Evolutionary conservation across 2,113 vertebrate genomes (phyloP), one percentile per base, ranked within the genome.

Genomic region (Ophthalmolycus amberensis): DNA sequence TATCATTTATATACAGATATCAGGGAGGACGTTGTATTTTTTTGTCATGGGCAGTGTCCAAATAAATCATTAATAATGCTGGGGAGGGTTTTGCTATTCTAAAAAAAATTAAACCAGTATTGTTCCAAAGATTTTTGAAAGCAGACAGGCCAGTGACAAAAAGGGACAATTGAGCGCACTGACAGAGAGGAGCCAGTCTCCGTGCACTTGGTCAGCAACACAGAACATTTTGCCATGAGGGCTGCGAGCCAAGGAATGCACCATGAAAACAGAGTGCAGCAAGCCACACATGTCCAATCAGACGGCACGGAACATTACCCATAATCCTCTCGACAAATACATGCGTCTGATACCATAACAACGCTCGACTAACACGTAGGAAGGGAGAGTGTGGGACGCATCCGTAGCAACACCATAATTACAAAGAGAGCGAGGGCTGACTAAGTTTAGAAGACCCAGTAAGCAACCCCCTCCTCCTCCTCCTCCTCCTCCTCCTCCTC

Each of bases 391-490:
- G 89, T 90, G 88, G 89, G 90, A 90, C 80, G 89, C 92, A 93
- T 95, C 95, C 91, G 92, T 93, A 91, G 92, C 93, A 92, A 92
- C 85, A 93, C 94, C 94, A 91, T 95, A 96, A 97, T 95, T 96
- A 94, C 95, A 95, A 90, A 90, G 91, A 95, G 94, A 83, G 81
- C 82, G 94, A 91, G 91, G 91, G 95, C 95, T 96, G 93, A 95
- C 94, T 95, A 96, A 97, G 96, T 98, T 97, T 97, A 97, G 97
- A 97, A 96, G 96, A 95, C 94, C 95, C 94, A 92, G 88, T 95
- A 95, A 96, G 93, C 89, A 83, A 80, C 75, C 78, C 46, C 65
- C 68, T n/a, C n/a, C 73, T 5, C 38, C 52, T 29, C 59, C 16
- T 1, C 3, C 22, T 27, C 74, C 71, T 54, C 75, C 63, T 69